A percentile compares a stretch with the other conserved stretches of the same genome.
These are phyloP conservation scores for Plagiodera versicolora DNA, from an alignment of 2,888 invertebrate genomes.

Conservation along the genomic window DNA sequence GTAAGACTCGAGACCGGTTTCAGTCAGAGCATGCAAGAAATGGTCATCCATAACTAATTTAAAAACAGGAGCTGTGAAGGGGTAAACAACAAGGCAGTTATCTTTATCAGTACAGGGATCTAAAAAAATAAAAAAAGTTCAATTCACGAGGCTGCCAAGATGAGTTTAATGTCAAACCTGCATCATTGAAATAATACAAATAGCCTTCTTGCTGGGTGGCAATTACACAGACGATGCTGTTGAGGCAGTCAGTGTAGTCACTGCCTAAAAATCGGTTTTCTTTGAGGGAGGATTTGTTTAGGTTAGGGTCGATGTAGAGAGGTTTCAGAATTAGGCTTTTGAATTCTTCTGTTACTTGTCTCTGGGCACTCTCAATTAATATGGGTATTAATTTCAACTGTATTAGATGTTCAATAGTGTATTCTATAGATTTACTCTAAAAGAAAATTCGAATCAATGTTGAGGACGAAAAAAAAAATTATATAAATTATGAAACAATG, in stretches of 20 bases:
- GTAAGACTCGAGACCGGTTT: constrained; percentile 76
- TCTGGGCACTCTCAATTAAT: constrained; percentile 50
- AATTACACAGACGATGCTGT: constrained; percentile 65
- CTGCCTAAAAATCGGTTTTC: constrained; percentile 54
- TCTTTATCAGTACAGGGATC: constrained; percentile 45
- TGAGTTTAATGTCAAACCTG: neutral
- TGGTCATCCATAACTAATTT: constrained; percentile 68
- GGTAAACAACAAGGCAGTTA: constrained; percentile 66
- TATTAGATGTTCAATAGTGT: constrained; percentile 55
- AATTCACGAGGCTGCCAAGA: neutral
- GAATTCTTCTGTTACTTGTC: constrained; percentile 57
- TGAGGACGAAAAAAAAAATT: too few species aligned
- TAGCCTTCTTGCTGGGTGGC: constrained; percentile 71
- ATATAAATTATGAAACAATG: too few species aligned
- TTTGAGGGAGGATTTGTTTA: constrained; percentile 37
- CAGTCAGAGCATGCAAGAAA: constrained; percentile 73
- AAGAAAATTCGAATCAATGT: constrained; percentile 25
- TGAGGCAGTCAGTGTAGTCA: constrained; percentile 59
- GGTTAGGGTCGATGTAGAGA: constrained; percentile 49
- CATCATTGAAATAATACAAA: constrained; percentile 67
- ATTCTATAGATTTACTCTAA: constrained; percentile 44
- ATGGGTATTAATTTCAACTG: constrained; percentile 56
- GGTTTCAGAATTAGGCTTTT: constrained; percentile 58
- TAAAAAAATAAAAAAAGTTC: constrained; percentile 27
- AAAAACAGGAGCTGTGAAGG: constrained; percentile 71